These are phyloP conservation scores for Aspidiotus destructor DNA, from an alignment of 2,888 invertebrate genomes.

Conservation along the genomic window DNA sequence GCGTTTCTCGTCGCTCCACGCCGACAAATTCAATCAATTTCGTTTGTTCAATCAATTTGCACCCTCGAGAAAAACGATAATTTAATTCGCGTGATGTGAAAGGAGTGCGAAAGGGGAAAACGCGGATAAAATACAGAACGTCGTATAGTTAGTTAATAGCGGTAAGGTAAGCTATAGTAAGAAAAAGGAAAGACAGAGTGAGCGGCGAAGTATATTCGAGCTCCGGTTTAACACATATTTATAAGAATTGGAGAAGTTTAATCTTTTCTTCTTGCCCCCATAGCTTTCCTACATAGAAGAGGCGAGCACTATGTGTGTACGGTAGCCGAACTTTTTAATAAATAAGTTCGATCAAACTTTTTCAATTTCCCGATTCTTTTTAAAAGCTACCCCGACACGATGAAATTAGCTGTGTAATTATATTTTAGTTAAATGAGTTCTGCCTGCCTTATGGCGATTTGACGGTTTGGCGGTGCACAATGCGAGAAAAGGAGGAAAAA, in stretches of 20 bases:
- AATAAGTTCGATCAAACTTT: slow-evolving; percentile 32
- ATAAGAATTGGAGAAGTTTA: slow-evolving; percentile 27
- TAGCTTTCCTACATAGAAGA: slow-evolving; percentile 5
- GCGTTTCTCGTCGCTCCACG: slow-evolving; percentile 2
- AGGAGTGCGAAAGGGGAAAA: slow-evolving; percentile 5
- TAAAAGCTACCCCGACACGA: slow-evolving; percentile 18
- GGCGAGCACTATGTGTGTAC: background rate
- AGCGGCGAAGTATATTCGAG: slow-evolving; percentile 13
- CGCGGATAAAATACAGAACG: background rate
- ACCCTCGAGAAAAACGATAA: slow-evolving; percentile 29
- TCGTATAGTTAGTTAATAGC: slow-evolving; percentile 1
- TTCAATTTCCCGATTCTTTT: slow-evolving; percentile 30
- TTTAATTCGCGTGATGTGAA: slow-evolving; percentile 22
- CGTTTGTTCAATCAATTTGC: slow-evolving; percentile 29
- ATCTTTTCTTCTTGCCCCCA: slow-evolving; percentile 18
- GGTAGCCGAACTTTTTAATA: slow-evolving; percentile 28
- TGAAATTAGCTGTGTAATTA: slow-evolving; percentile 33
- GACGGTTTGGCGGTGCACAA: slow-evolving; percentile 6
- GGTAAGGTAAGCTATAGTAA: background rate
- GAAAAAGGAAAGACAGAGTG: background rate
- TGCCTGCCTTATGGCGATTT: background rate
- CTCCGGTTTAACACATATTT: slow-evolving; percentile 25
- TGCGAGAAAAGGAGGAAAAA: slow-evolving; percentile 19
- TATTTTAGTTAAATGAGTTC: slow-evolving; percentile 20
- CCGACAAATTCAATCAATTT: slow-evolving; percentile 29